Conservation (phyloP, 2,888 invertebrate species). For the Xestobium rufovillosum region DNA sequence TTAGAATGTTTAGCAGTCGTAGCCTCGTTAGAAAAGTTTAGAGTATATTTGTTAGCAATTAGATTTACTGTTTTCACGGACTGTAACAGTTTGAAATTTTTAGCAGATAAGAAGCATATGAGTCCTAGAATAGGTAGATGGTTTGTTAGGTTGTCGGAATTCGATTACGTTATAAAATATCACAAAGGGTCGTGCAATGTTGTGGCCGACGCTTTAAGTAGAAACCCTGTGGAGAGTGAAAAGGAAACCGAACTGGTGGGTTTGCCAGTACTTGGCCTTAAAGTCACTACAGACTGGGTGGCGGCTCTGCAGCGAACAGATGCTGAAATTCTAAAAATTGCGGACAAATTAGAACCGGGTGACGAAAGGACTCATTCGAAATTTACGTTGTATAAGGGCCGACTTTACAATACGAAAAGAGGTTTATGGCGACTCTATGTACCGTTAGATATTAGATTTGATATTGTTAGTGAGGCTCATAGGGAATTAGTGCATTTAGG, state of each 20-base stretch:
- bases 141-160: conserved; percentile 19
- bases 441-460: conserved; percentile 15
- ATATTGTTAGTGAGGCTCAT: conserved; percentile 16
- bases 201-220: conserved; percentile 20
- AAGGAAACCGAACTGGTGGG: conserved; percentile 14
- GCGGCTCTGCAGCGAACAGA: conserved; percentile 11
- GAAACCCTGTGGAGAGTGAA: conserved; percentile 18
- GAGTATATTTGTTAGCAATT: conserved; percentile 20
- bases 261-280: conserved; percentile 18
- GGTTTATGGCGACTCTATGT: conserved; percentile 10
- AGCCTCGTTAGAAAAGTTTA: conserved; percentile 12
- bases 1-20: conserved; percentile 15
- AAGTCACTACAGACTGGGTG: conserved; percentile 20
- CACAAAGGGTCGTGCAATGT: conserved; percentile 18
- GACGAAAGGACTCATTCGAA: conserved; percentile 18
- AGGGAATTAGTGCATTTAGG: conserved; percentile 17
- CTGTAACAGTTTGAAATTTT: conserved; percentile 16
- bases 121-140: conserved; percentile 15
- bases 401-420: conserved; percentile 18
- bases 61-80: conserved; percentile 18
- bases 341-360: conserved; percentile 17
- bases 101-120: conserved; percentile 10
- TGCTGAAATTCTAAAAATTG: conserved; percentile 5
- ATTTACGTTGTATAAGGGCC: conserved; percentile 16
- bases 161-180: conserved; percentile 21